Base-by-base conservation (phyloP, 2,888 invertebrate genomes). In the Drosophila austrosaltans region DNA sequence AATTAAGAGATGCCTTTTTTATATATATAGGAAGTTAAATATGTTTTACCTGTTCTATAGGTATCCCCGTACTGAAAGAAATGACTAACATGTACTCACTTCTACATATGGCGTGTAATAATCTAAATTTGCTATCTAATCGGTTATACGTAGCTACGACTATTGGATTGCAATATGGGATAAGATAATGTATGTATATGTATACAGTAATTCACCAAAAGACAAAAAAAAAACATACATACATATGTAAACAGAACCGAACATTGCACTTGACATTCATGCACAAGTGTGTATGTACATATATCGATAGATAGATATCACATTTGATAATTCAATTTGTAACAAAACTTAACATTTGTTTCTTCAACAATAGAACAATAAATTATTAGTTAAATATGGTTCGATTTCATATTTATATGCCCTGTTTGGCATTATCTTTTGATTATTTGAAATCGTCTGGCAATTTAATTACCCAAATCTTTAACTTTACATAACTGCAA, bases 41-140 rank as follows among this genome's bases (percentile, higher is more conserved):
- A 20, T 25, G 22, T 25, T 12, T 48, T 48, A 48, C 48, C 25
- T 48, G 48, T 48, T 48, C 48, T 4, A 48, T 10, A 25, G 48
- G 4, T 48, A 48, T 48, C 48, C 48, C 48, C 48, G 48, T 25
- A 48, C 48, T 48, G 4, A 25, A 10, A 25, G 4, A 10, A 48
- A 16, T 48, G 48, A 48, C 48, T 48, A 48, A 25, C 48, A 3
- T 25, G 48, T 48, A 25, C 48, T 12, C 1, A 36, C 8, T 36
- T 48, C 8, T 22, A 48, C 3, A 8, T 8, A 10, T 40, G n/a
- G 3, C 4, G 48, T 16, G 48, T 12, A 48, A 48, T 48, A 48
- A 48, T 48, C 48, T 48, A 22, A 22, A 48, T 48, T 22, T 48
- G 4, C 25, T 48, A 48, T 48, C 48, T 48, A 25, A 48, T 48